phyloP scores from a whole-genome alignment of 2,113 vertebrate genomes.

The Vireo altiloquus region DNA sequence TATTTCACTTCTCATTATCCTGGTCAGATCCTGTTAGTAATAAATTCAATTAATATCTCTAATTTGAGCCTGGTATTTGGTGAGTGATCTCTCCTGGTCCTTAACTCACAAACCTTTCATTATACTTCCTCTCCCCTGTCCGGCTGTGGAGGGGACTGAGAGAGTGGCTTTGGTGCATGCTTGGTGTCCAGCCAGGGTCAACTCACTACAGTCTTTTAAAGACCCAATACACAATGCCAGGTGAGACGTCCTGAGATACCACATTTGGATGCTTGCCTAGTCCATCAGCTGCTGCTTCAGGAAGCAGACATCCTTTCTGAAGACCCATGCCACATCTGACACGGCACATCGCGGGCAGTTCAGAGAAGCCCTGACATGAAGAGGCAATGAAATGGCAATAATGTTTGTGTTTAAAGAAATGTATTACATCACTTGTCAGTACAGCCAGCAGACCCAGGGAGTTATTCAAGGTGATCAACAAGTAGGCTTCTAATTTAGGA shows the following conservation, averaged over 20 bases:
- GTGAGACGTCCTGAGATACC: neutral
- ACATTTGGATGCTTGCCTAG: neutral
- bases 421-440: neutral
- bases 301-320: neutral
- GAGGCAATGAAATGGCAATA: neutral
- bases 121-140: neutral
- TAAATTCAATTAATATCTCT: neutral
- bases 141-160: neutral
- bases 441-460: neutral
- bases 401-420: neutral
- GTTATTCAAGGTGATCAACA: neutral
- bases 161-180: neutral
- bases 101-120: neutral
- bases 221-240: neutral
- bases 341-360: neutral
- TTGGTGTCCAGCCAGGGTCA: fast-evolving
- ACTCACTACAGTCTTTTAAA: neutral
- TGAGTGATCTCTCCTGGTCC: neutral
- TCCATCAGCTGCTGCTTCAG: neutral
- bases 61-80: neutral
- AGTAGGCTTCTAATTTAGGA: neutral
- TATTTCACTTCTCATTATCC: neutral
- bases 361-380: neutral
- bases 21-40: neutral
- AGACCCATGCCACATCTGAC: neutral